These are phyloP conservation scores for Chroicocephalus ridibundus DNA, from an alignment of 2,113 vertebrate species.

Conservation along the genomic window DNA sequence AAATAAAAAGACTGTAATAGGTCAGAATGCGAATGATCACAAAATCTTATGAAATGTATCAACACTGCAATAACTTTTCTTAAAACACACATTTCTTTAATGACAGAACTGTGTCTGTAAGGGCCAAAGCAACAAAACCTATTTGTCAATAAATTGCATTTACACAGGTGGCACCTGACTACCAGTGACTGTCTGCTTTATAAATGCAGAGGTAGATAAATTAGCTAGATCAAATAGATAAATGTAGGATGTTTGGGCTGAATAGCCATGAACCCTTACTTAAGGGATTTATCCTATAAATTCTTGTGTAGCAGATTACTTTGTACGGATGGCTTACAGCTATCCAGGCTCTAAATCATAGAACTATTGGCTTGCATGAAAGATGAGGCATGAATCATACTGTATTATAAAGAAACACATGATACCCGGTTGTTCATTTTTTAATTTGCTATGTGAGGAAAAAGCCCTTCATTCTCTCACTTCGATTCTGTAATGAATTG, in stretches of 20 bases:
- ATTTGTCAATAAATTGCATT: neutral
- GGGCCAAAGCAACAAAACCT: neutral
- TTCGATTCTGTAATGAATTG: neutral
- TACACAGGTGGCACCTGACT: neutral
- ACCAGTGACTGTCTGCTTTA: neutral
- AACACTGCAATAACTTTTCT: neutral
- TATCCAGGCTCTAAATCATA: constrained; percentile 25
- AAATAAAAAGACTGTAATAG: neutral
- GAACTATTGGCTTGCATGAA: constrained; percentile 1
- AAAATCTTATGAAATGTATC: constrained; percentile 4
- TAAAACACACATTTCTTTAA: constrained; percentile 20
- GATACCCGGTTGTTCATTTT: neutral
- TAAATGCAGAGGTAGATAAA: constrained; percentile 18
- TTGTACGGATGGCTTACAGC: constrained; percentile 41
- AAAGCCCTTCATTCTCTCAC: neutral
- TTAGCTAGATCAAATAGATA: constrained; percentile 44
- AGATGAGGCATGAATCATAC: neutral
- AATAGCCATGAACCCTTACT: constrained; percentile 29
- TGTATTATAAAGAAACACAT: neutral
- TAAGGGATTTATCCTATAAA: constrained; percentile 55
- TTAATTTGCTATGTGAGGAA: neutral
- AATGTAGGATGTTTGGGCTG: constrained; percentile 1
- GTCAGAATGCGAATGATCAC: neutral
- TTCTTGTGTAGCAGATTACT: constrained; percentile 20
- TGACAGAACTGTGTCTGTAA: neutral